A percentile compares a stretch with the other conserved stretches of the same genome.
phyloP scores from a whole-genome alignment of 1,140 invertebrate species.

The Metaphire vulgaris region DNA sequence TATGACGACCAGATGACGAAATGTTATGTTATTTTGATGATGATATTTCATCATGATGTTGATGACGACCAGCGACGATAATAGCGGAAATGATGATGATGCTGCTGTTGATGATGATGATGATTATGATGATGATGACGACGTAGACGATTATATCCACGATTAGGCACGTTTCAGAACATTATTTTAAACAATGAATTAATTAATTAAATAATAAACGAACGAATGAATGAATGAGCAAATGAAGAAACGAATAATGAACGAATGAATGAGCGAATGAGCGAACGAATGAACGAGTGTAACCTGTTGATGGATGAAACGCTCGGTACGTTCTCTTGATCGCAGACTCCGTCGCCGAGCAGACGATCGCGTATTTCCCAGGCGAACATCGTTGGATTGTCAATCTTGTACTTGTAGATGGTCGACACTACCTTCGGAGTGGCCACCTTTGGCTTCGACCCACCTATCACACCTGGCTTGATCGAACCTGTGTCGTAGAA shows the following conservation, averaged over 20 bases:
- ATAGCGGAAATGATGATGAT: too few relatives aligned
- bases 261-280: too few relatives aligned
- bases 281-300: background rate
- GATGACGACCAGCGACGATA: background rate
- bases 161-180: background rate
- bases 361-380: slow-evolving; percentile 98
- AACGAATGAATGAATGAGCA: background rate
- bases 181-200: background rate
- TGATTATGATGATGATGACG: too few relatives aligned
- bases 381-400: slow-evolving; percentile 99
- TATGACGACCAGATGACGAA: background rate
- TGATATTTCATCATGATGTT: background rate
- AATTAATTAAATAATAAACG: too few relatives aligned
- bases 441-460: slow-evolving; percentile 98
- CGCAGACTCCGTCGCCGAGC: slow-evolving; percentile 91
- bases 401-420: slow-evolving; percentile 94
- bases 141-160: background rate
- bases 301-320: slow-evolving; percentile 96
- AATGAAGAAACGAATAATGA: background rate
- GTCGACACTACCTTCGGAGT: slow-evolving; percentile 96
- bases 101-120: too few relatives aligned
- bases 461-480: slow-evolving; percentile 96
- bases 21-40: background rate
- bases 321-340: slow-evolving; percentile 95
- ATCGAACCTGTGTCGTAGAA: slow-evolving; percentile 70